These are phyloP conservation scores for Microctenopoma stevenorrisi DNA, from an alignment of 2,797 vertebrate species.

Conservation along the genomic window DNA sequence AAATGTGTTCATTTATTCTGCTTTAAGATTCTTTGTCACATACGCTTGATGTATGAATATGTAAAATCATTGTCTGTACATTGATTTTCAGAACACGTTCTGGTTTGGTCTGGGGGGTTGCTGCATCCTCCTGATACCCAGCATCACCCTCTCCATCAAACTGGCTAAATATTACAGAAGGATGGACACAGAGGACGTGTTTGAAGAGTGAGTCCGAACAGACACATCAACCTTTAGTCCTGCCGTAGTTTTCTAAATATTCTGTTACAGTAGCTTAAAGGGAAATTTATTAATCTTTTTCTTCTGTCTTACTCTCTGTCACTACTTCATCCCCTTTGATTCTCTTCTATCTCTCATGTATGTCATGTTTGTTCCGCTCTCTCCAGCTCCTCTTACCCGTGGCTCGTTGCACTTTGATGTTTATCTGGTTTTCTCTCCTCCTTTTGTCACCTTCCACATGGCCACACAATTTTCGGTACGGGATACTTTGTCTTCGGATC, in stretches of 20 bases:
- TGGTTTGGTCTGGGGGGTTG: slow-evolving; percentile 96
- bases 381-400: slow-evolving; percentile 65
- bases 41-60: no score
- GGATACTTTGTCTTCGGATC: slow-evolving; percentile 19
- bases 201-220: slow-evolving; percentile 91
- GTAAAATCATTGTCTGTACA: no score
- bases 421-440: slow-evolving; percentile 10
- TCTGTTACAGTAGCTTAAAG: slow-evolving; percentile 25
- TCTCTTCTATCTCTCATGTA: slow-evolving; percentile 13
- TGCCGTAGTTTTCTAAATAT: slow-evolving; percentile 11
- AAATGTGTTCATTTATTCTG: no score
- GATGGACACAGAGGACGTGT: slow-evolving; percentile 98
- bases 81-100: slow-evolving; percentile 89
- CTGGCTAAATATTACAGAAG: slow-evolving; percentile 91
- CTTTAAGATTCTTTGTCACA: no score
- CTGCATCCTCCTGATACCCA: slow-evolving; percentile 91
- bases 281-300: slow-evolving; percentile 41
- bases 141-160: slow-evolving; percentile 91
- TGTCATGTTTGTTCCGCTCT: slow-evolving; percentile 62
- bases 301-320: slow-evolving; percentile 38
- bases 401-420: slow-evolving; percentile 71
- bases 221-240: neutral
- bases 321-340: slow-evolving; percentile 19
- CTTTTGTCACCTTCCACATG: slow-evolving; percentile 20
- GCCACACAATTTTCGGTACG: slow-evolving; percentile 15